Base-by-base conservation (phyloP, 2,113 vertebrate genomes). In the Sturnus vulgaris region DNA sequence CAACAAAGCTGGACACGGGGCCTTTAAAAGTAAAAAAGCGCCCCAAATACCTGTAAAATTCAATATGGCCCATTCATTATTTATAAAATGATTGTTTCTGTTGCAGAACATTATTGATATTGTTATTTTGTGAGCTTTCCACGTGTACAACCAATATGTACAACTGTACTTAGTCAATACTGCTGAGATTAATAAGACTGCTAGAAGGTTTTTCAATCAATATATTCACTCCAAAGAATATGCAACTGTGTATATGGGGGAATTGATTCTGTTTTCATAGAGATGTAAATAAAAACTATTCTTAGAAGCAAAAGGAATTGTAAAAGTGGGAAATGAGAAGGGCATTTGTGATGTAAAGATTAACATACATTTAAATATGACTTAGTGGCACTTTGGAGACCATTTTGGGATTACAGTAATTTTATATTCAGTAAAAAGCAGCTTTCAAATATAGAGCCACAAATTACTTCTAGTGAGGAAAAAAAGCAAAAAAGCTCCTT, bases 151-250 rank as follows among this genome's bases (percentile, higher is more conserved):
- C 72, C 66, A 77, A 68, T 94, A 83, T 11, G 6, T 92, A 88
- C 91, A 95, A 95, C 95, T 81, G 82, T 92, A 95, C 49, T 31
- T 83, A 93, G 96, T 96, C 94, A 88, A 96, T 96, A 96, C 52
- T 69, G 21, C 56, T 75, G 91, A 92, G 89, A 96, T 95, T 91
- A 97, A 88, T 95, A 96, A 92, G 71, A 57, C 80, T 91, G n/a
- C 90, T 84, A 79, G 95, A 92, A 90, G 90, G 71, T 42, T 95
- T 96, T 79, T 76, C 88, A 94, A 90, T 95, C 93, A 76, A 95
- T 91, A 92, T 46, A 79, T 82, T 86, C 90, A 78, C 88, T 93
- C 65, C 50, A 60, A 95, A 94, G 84, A 92, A 86, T 93, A 95
- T 94, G 70, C 83, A 92, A 83, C 30, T 31, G 50, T 77, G 60